These are phyloP conservation scores for Colostygia pectinataria DNA, from an alignment of 2,888 invertebrate species.

Conservation along the genomic window DNA sequence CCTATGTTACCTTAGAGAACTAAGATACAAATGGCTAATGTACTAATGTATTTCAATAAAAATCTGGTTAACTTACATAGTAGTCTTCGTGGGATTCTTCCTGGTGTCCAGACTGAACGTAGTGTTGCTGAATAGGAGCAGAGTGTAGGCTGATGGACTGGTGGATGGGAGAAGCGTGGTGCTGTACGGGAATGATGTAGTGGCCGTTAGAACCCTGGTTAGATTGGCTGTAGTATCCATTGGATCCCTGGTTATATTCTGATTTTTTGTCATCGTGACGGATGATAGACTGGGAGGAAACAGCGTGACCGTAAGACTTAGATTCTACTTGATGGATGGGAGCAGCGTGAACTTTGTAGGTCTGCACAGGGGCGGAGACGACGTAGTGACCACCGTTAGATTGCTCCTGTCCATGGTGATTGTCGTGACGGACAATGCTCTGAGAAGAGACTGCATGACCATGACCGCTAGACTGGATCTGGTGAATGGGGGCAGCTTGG, in stretches of 20 bases:
- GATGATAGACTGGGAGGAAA: slow-evolving; percentile 40
- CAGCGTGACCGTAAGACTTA: slow-evolving; percentile 32
- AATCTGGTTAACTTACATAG: slow-evolving; percentile 46
- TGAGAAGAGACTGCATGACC: slow-evolving; percentile 52
- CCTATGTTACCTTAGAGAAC: too few relatives aligned
- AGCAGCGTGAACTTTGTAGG: slow-evolving; percentile 25
- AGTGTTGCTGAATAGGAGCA: slow-evolving; percentile 42
- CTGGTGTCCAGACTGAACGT: slow-evolving; percentile 29
- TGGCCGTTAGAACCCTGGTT: slow-evolving; percentile 29
- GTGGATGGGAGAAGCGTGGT: slow-evolving; percentile 42
- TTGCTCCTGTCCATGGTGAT: slow-evolving; percentile 27
- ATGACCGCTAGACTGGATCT: slow-evolving; percentile 35
- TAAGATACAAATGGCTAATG: too few relatives aligned
- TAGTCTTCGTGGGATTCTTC: slow-evolving; percentile 48
- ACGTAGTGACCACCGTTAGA: slow-evolving; percentile 28
- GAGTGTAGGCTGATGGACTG: slow-evolving; percentile 38
- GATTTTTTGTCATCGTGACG: slow-evolving; percentile 37
- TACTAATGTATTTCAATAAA: too few relatives aligned
- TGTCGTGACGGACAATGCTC: slow-evolving; percentile 45
- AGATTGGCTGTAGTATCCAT: slow-evolving; percentile 32
- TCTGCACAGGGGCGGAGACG: slow-evolving; percentile 24
- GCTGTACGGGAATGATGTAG: slow-evolving; percentile 38
- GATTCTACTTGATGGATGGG: slow-evolving; percentile 21
- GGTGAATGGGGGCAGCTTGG: slow-evolving; percentile 25
- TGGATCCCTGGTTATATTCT: slow-evolving; percentile 20